phyloP scores from a whole-genome alignment of 2,113 vertebrate genomes.

The Calyptommatus sinebrachiatus region DNA sequence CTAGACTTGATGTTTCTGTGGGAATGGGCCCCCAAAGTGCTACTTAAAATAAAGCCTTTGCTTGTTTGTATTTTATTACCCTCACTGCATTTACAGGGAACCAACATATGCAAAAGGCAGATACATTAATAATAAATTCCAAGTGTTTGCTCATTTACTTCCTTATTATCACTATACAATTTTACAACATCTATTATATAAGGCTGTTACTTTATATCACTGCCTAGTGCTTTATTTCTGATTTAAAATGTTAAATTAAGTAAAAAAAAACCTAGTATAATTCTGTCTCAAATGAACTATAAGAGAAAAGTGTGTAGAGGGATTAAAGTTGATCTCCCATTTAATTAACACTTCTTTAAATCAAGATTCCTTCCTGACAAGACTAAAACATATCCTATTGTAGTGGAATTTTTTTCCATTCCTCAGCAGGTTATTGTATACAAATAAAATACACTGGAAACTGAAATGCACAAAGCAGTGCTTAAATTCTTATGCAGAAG shows the following conservation, averaged over 20 bases:
- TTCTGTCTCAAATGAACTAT: background rate
- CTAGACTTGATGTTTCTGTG: too few species aligned
- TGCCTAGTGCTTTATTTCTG: background rate
- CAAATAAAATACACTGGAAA: background rate
- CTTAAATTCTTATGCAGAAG: background rate
- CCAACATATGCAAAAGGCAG: too few species aligned
- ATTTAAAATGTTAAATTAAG: background rate
- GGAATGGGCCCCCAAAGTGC: too few species aligned
- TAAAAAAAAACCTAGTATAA: background rate
- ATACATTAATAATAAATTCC: too few species aligned
- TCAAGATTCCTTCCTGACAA: background rate
- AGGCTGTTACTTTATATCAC: background rate
- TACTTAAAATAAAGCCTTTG: too few species aligned
- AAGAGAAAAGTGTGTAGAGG: background rate
- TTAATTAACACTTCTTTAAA: background rate
- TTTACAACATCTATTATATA: too few species aligned
- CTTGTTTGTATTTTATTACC: too few species aligned
- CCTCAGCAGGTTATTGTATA: background rate
- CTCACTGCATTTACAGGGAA: too few species aligned
- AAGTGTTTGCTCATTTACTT: too few species aligned
- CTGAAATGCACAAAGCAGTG: background rate
- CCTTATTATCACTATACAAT: too few species aligned
- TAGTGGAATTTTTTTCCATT: background rate
- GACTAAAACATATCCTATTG: conserved; percentile 6
- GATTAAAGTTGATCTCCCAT: background rate